Evolutionary conservation across 2,888 invertebrate species (phyloP).

Genomic region (Scrobipalpa costella): DNA sequence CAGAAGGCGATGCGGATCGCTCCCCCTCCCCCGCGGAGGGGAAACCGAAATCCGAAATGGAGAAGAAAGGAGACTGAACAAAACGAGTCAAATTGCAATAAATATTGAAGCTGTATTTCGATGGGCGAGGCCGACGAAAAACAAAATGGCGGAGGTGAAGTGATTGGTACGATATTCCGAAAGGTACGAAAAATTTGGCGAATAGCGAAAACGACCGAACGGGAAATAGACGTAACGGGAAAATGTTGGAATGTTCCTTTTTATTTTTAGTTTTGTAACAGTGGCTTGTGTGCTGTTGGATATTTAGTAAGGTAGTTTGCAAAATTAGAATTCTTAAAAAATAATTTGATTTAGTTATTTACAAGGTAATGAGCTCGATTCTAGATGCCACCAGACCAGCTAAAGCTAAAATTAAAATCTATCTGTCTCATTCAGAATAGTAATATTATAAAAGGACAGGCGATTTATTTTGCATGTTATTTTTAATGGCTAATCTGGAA

Average conservation of each 20-base stretch:
- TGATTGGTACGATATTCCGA: background rate
- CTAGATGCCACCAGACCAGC: no score
- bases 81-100: conserved; percentile 9
- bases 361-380: no score
- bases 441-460: no score
- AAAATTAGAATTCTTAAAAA: background rate
- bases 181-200: conserved; percentile 5
- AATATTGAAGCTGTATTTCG: background rate
- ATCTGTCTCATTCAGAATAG: no score
- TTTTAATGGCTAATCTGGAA: no score
- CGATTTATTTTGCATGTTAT: no score
- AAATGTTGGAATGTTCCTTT: conserved; percentile 5
- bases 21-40: conserved; percentile 57
- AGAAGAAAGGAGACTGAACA: conserved; percentile 76
- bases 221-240: background rate
- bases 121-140: background rate
- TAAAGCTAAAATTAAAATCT: no score
- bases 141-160: background rate
- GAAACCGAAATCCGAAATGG: conserved; percentile 55
- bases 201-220: conserved; percentile 1
- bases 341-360: no score
- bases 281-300: background rate
- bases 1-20: conserved; percentile 58
- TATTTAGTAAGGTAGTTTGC: background rate
- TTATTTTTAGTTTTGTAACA: background rate